A percentile compares a stretch with the other conserved stretches of the same genome.
phyloP scores from a whole-genome alignment of 1,140 invertebrate species.

The Trichonephila clavata region DNA sequence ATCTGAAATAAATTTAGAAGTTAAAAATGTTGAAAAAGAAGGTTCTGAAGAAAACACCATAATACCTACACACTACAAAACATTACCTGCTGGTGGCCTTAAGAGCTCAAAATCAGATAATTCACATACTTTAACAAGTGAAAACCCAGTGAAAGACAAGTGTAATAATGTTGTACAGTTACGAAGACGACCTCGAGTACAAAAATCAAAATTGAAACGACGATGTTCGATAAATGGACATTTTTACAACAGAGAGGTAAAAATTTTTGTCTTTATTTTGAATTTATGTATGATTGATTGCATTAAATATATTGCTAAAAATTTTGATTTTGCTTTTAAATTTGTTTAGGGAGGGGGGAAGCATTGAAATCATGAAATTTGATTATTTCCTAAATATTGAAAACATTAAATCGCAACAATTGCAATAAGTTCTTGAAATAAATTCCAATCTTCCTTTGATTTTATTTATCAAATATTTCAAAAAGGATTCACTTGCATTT shows the following conservation, averaged over 20 bases:
- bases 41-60: conserved; percentile 1
- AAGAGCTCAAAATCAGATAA: conserved; percentile 57
- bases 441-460: too few relatives aligned
- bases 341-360: too few relatives aligned
- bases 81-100: conserved; percentile 69
- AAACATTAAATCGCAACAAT: too few relatives aligned
- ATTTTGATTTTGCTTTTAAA: too few relatives aligned
- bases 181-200: conserved; percentile 56
- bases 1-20: conserved; percentile 64
- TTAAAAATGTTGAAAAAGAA: conserved; percentile 42
- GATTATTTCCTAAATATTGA: too few relatives aligned
- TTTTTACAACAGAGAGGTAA: conserved; percentile 89
- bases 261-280: too few relatives aligned
- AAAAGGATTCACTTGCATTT: too few relatives aligned
- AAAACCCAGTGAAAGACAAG: conserved; percentile 30
- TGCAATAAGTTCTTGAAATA: too few relatives aligned
- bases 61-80: conserved; percentile 64
- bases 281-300: too few relatives aligned
- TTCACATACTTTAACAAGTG: conserved; percentile 35
- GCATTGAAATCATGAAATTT: too few relatives aligned
- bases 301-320: too few relatives aligned
- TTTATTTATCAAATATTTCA: too few relatives aligned
- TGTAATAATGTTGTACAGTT: conserved; percentile 52
- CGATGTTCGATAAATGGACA: conserved; percentile 94
- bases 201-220: conserved; percentile 81